Evolutionary conservation across 1,140 invertebrate species (phyloP).

Genomic region (Lordiphosa stackelbergi): DNA sequence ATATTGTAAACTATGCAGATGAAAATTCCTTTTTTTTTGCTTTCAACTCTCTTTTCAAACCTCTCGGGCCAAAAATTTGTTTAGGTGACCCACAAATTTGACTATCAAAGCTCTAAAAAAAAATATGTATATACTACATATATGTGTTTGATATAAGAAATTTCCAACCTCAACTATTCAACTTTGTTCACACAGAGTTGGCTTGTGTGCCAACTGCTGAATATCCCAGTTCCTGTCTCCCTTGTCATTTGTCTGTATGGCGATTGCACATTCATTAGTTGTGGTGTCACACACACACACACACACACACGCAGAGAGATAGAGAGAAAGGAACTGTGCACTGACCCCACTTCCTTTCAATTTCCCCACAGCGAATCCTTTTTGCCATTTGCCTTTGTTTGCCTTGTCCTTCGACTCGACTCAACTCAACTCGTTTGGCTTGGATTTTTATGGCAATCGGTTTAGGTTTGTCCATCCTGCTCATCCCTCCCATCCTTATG

Average conservation of each 20-base stretch:
- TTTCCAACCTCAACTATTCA: no score
- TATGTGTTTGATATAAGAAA: neutral
- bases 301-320: neutral
- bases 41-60: no score
- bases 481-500: constrained; percentile 8
- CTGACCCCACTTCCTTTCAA: constrained; percentile 55
- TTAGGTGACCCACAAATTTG: no score
- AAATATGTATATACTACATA: no score
- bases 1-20: no score
- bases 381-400: constrained; percentile 19
- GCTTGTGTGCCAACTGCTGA: neutral
- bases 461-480: neutral
- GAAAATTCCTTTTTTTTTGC: no score
- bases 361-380: constrained; percentile 39
- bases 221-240: constrained; percentile 11
- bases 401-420: constrained; percentile 1
- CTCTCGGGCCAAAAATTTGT: no score
- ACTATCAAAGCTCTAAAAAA: no score
- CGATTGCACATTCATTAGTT: constrained; percentile 56
- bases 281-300: constrained; percentile 42
- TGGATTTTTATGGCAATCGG: no score
- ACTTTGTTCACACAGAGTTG: neutral
- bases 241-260: constrained; percentile 46
- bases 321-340: constrained; percentile 30
- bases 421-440: no score